Percentiles rank a stretch among this genome's conserved stretches.
Conservation (phyloP, 1,140 invertebrate species). For the Neocloeon triangulifer region DNA sequence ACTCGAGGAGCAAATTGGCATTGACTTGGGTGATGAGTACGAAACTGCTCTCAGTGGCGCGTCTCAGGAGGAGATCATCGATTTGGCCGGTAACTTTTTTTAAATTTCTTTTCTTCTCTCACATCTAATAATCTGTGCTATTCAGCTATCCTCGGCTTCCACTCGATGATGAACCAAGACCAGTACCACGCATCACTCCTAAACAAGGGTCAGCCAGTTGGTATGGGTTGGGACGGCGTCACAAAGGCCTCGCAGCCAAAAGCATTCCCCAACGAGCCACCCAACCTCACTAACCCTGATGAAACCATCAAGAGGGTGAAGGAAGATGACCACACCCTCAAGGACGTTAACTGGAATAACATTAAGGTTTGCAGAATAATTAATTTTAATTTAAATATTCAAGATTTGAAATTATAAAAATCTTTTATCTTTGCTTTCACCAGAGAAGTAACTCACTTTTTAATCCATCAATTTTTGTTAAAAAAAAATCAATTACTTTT, state of each 20-base stretch:
- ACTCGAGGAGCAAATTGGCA: conserved; percentile 71
- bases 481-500: too few species aligned
- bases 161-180: conserved; percentile 99
- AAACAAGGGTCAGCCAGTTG: conserved; percentile 73
- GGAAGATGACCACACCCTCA: conserved; percentile 66
- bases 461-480: too few species aligned
- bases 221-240: conserved; percentile 74
- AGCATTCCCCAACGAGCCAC: conserved; percentile 72
- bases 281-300: conserved; percentile 83
- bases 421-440: too few species aligned
- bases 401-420: too few species aligned
- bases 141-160: conserved; percentile 92
- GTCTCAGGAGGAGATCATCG: conserved; percentile 94
- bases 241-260: conserved; percentile 87
- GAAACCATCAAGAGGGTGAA: conserved; percentile 70
- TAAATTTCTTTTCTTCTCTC: not conserved
- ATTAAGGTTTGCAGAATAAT: conserved; percentile 62
- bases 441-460: too few species aligned
- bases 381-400: too few species aligned
- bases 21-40: conserved; percentile 88
- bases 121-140: conserved; percentile 11
- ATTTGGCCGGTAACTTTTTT: conserved; percentile 65
- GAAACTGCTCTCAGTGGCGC: conserved; percentile 77
- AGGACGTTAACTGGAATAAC: conserved; percentile 90
- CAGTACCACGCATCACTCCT: conserved; percentile 92